Base-by-base conservation (phyloP, 2,888 invertebrate species). In the Camponotus fellah region DNA sequence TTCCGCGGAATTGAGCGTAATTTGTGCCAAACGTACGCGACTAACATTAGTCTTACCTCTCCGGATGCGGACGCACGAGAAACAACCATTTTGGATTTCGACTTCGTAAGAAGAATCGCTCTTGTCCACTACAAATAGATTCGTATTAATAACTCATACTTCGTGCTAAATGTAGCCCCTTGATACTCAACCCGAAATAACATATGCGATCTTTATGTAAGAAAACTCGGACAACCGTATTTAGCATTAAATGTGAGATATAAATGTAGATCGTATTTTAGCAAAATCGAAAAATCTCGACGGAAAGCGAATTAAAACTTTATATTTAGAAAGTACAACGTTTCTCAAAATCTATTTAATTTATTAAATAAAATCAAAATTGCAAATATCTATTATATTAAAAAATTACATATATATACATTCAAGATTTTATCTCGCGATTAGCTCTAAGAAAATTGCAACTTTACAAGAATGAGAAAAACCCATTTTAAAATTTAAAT, bases 61-160 rank as follows among this genome's bases (percentile, higher is more conserved):
- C 69, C 58, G 58, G 43, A 79, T 60, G 79, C 46, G 32, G 43
- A 79, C 40, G 58, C 43, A 6, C 14, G 53, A 17, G 32, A 43
- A 79, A 58, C 43, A 79, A 53, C 32, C 66, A 37, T 56, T 69
- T 79, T 43, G 58, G 53, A 76, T 17, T 77, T 69, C 10, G 43
- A 34, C 34, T 79, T 79, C 4, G 46, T 68, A 77, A 69, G 69
- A 77, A 40, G 68, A 68, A 68, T 68, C 68, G 40, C 40, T 53
- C 53, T 68, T 53, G 66, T 76, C 40, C 40, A 56, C 14, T 32
- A 71, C 21, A 79, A 79, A 71, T 49, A 79, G 43, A 21, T n/a
- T 10, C 58, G 43, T 77, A 79, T 79, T 79, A 79, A 79, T 79
- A 79, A 66, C 71, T 53, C 58, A 46, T 34, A 66, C 37, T 64